Evolutionary conservation across 2,888 invertebrate genomes (phyloP).

Genomic region (Sminthurides aquaticus): DNA sequence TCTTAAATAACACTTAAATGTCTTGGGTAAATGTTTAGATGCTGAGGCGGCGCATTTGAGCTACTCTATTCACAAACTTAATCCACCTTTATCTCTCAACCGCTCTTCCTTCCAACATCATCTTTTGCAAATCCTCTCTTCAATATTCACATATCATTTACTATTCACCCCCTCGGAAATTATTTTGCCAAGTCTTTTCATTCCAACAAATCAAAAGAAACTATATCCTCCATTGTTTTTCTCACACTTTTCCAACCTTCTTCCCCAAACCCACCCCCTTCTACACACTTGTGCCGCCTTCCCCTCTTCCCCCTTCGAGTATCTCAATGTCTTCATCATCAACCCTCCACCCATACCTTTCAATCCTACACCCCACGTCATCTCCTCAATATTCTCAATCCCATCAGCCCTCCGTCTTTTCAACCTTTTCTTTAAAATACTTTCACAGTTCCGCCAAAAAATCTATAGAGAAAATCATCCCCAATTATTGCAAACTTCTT

Average conservation of each 20-base stretch:
- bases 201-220: not conserved
- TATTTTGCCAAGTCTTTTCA: not conserved
- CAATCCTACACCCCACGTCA: too few relatives aligned
- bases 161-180: not conserved
- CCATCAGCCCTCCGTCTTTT: too few relatives aligned
- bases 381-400: too few relatives aligned
- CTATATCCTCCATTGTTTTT: not conserved
- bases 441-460: too few relatives aligned
- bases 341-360: too few relatives aligned
- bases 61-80: not conserved
- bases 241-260: not conserved
- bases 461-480: not conserved
- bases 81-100: not conserved
- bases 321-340: too few relatives aligned
- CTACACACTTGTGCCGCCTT: too few relatives aligned
- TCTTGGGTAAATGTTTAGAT: slow-evolving; percentile 12
- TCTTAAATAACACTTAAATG: slow-evolving; percentile 18
- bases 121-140: not conserved
- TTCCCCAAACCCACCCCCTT: not conserved
- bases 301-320: too few relatives aligned
- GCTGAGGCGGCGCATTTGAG: slow-evolving; percentile 6
- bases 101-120: not conserved
- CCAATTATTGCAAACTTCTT: not conserved
- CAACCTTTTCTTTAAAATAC: too few relatives aligned
- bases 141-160: not conserved